phyloP scores from a whole-genome alignment of 2,797 vertebrate species.

The Anas capensis region DNA sequence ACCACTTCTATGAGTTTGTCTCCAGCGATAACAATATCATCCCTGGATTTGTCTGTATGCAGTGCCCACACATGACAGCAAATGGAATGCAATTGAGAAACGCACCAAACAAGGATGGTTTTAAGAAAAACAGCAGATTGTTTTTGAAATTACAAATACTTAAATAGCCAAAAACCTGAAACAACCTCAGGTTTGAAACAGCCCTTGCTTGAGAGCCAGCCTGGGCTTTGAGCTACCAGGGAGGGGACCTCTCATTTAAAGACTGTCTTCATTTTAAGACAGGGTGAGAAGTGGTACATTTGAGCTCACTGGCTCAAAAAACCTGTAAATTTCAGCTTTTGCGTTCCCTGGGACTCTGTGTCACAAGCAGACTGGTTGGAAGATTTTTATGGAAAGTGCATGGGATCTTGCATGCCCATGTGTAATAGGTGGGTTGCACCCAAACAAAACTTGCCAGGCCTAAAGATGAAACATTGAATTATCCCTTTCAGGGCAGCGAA shows the following conservation, averaged over 20 bases:
- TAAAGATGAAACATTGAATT: constrained; percentile 9
- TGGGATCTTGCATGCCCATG: not conserved
- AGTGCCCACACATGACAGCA: not conserved
- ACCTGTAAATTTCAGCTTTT: not conserved
- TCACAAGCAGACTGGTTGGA: not conserved
- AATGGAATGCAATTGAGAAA: not conserved
- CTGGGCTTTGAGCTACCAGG: not conserved
- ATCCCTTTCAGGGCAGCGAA: not conserved
- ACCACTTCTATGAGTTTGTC: not conserved
- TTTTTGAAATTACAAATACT: not conserved
- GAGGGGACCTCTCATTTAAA: not conserved
- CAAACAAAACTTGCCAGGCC: not conserved
- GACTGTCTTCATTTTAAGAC: not conserved
- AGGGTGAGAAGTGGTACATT: not conserved
- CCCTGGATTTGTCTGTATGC: not conserved
- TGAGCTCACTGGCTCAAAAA: not conserved
- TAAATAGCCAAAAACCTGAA: constrained; percentile 10
- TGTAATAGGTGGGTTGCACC: not conserved
- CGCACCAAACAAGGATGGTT: not conserved
- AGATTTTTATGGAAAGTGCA: constrained; percentile 20
- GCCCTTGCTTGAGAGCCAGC: not conserved
- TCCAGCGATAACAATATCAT: constrained; percentile 26
- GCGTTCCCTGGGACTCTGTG: too few relatives aligned
- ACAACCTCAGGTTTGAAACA: not conserved
- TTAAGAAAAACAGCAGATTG: constrained; percentile 19